Conservation (phyloP, 2,888 invertebrate species). For the Eupithecia insigniata region DNA sequence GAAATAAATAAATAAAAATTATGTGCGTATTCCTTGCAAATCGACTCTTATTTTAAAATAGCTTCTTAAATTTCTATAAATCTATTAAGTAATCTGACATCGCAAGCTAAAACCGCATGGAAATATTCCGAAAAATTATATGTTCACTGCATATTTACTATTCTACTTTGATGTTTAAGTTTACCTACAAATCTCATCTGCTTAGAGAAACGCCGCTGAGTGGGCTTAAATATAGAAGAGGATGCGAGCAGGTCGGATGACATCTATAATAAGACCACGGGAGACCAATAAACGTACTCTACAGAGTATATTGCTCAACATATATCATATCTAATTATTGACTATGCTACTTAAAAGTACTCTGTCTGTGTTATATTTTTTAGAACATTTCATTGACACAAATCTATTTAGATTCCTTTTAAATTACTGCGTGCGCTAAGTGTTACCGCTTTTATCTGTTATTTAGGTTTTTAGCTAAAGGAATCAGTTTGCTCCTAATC, state of each 20-base stretch:
- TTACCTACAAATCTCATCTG: slow-evolving; percentile 60
- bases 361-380: slow-evolving; percentile 17
- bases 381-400: slow-evolving; percentile 17
- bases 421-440: slow-evolving; percentile 24
- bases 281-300: slow-evolving; percentile 76
- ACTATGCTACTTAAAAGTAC: slow-evolving; percentile 56
- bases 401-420: slow-evolving; percentile 28
- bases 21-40: neutral
- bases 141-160: slow-evolving; percentile 12
- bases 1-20: too few relatives aligned
- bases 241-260: slow-evolving; percentile 82
- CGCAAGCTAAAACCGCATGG: neutral
- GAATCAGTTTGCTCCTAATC: slow-evolving; percentile 36
- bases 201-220: slow-evolving; percentile 65
- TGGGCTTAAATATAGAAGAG: slow-evolving; percentile 80
- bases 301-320: slow-evolving; percentile 71
- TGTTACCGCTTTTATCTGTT: slow-evolving; percentile 17
- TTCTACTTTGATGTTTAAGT: slow-evolving; percentile 41
- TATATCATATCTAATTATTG: slow-evolving; percentile 72
- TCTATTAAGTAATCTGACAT: neutral
- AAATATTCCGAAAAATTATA: slow-evolving; percentile 14
- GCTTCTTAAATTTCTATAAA: neutral
- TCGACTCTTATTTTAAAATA: neutral
- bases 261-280: slow-evolving; percentile 83
- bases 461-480: slow-evolving; percentile 35